These are phyloP conservation scores for Phymorhynchus buccinoides DNA, from an alignment of 1,140 invertebrate species.

Conservation along the genomic window DNA sequence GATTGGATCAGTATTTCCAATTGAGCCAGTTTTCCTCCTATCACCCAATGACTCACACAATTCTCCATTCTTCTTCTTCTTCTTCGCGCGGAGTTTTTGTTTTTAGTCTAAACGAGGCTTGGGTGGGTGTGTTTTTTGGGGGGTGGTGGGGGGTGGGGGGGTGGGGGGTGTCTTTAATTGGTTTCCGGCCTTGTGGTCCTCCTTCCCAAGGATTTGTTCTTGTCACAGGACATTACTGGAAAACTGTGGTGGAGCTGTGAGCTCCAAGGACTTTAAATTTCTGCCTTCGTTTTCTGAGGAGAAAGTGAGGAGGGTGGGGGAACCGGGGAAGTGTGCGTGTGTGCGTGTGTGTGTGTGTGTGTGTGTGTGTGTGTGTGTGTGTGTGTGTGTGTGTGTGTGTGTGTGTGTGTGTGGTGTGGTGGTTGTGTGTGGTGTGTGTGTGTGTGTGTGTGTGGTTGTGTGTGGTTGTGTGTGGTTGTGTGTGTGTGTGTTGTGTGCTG, in stretches of 20 bases:
- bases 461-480: background rate
- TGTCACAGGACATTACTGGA: background rate
- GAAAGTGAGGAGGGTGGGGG: too few relatives aligned
- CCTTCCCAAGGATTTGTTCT: conserved; percentile 4
- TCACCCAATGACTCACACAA: conserved; percentile 1
- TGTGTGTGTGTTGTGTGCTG: background rate
- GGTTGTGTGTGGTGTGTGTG: background rate
- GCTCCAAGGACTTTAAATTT: background rate
- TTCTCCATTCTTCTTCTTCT: too few relatives aligned
- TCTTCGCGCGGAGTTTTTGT: background rate
- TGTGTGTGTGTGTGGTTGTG: too few relatives aligned
- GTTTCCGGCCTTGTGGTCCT: background rate
- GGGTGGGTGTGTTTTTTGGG: too few relatives aligned
- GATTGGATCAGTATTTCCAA: conserved; percentile 24
- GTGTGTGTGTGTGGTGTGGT: background rate
- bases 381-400: background rate
- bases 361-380: too few relatives aligned
- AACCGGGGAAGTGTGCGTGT: too few relatives aligned
- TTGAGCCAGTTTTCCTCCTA: background rate
- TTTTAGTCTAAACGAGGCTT: too few relatives aligned
- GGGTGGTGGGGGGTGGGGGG: background rate
- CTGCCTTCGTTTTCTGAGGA: background rate
- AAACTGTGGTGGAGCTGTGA: background rate
- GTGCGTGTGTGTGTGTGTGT: background rate
- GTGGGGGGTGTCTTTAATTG: background rate